These are phyloP conservation scores for Hoplostethus mediterraneus DNA, from an alignment of 2,797 vertebrate species.

Conservation along the genomic window DNA sequence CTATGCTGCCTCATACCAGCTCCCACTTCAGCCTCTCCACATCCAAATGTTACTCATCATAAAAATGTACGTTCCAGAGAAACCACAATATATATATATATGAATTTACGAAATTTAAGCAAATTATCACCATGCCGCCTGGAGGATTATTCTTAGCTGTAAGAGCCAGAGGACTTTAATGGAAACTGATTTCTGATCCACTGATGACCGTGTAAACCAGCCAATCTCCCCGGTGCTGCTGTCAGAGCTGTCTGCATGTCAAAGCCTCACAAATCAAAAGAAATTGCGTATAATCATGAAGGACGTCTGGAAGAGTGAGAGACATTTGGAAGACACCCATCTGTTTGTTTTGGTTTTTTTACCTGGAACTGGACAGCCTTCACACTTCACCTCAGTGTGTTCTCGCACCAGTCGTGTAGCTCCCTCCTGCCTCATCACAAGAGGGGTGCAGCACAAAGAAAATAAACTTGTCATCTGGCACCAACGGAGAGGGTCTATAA, in stretches of 20 bases:
- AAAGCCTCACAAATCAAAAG: constrained; percentile 4
- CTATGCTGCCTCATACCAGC: constrained; percentile 16
- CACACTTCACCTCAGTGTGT: background rate
- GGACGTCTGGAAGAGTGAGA: background rate
- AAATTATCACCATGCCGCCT: background rate
- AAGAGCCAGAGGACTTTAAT: background rate
- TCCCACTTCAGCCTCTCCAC: constrained; percentile 14
- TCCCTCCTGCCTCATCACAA: constrained; percentile 42
- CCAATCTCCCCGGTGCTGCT: background rate
- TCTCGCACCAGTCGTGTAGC: constrained; percentile 24
- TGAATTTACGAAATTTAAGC: background rate
- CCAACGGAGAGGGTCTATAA: constrained; percentile 68
- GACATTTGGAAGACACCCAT: background rate
- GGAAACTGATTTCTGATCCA: constrained; percentile 13
- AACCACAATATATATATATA: background rate
- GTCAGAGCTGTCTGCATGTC: constrained; percentile 11
- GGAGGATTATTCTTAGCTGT: no score
- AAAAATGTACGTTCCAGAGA: background rate
- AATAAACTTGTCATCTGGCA: constrained; percentile 53
- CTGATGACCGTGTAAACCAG: background rate
- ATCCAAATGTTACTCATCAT: constrained; percentile 1
- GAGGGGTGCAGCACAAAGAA: constrained; percentile 48
- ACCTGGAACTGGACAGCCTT: constrained; percentile 3
- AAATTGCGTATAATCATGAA: background rate
- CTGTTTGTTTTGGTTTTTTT: background rate